Evolutionary conservation across 1,140 invertebrate genomes (phyloP).

Genomic region (Dendrolimus kikuchii): DNA sequence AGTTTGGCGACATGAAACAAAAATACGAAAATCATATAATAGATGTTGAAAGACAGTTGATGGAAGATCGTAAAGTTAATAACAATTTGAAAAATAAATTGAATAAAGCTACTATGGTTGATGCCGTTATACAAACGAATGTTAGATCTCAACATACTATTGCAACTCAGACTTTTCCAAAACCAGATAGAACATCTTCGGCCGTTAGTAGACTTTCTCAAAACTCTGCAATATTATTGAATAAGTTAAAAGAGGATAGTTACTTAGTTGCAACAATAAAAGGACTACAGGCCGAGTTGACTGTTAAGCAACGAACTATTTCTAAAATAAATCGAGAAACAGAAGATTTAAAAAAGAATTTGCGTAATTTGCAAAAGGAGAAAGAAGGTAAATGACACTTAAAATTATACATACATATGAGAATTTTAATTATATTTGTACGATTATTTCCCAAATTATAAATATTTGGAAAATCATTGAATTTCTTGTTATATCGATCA

Average conservation of each 20-base stretch:
- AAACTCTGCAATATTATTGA: slow-evolving; percentile 72
- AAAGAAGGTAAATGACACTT: slow-evolving; percentile 73
- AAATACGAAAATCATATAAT: slow-evolving; percentile 83
- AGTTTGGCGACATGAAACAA: slow-evolving; percentile 81
- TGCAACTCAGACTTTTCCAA: slow-evolving; percentile 49
- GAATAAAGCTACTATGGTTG: slow-evolving; percentile 45
- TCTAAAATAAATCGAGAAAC: slow-evolving; percentile 80
- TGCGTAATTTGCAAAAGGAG: slow-evolving; percentile 81
- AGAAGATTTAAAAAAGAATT: slow-evolving; percentile 82
- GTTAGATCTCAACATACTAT: slow-evolving; percentile 24
- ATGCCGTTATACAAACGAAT: slow-evolving; percentile 46
- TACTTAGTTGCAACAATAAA: slow-evolving; percentile 85
- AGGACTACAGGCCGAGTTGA: slow-evolving; percentile 80
- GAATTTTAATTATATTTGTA: no score
- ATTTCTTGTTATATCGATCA: no score
- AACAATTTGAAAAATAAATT: slow-evolving; percentile 72
- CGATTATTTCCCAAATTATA: no score
- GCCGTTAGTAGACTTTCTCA: slow-evolving; percentile 67
- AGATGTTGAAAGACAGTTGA: slow-evolving; percentile 79
- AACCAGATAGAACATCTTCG: slow-evolving; percentile 46
- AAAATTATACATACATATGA: no score
- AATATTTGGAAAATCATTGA: no score
- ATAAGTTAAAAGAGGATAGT: slow-evolving; percentile 78
- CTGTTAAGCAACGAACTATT: slow-evolving; percentile 81
- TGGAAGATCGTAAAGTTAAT: slow-evolving; percentile 74